A percentile compares a stretch with the other conserved stretches of the same genome.
These are phyloP conservation scores for Odontomachus brunneus DNA, from an alignment of 1,140 invertebrate species.

Conservation along the genomic window DNA sequence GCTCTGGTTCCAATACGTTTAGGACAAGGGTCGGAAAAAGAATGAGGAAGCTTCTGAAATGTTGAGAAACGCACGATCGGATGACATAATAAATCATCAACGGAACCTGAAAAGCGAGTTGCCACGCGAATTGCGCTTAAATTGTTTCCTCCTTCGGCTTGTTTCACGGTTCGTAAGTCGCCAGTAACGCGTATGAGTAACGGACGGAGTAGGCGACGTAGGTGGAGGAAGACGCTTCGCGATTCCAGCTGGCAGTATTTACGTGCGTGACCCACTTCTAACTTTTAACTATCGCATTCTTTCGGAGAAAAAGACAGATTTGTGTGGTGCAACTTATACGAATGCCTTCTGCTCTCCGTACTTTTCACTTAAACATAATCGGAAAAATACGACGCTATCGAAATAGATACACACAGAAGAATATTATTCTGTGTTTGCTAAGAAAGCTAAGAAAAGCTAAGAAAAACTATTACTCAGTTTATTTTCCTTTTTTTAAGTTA, in stretches of 20 bases:
- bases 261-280: constrained; percentile 38
- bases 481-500: too few species aligned
- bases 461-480: too few species aligned
- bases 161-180: constrained; percentile 71
- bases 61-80: constrained; percentile 32
- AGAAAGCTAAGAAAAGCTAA: too few species aligned
- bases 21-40: neutral
- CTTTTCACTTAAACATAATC: too few species aligned
- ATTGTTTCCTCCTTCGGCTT: constrained; percentile 67
- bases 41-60: constrained; percentile 23
- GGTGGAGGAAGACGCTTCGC: constrained; percentile 66
- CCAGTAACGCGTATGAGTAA: constrained; percentile 68
- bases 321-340: neutral
- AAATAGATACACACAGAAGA: too few species aligned
- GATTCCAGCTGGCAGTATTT: constrained; percentile 36
- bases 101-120: constrained; percentile 29
- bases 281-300: neutral
- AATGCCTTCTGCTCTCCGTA: too few species aligned
- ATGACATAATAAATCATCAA: neutral
- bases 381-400: too few species aligned
- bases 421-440: too few species aligned
- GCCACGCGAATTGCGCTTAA: constrained; percentile 63
- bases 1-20: too few species aligned
- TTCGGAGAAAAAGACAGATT: neutral
- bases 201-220: constrained; percentile 57